Evolutionary conservation across 2,888 invertebrate genomes (phyloP), one percentile per base, ranked within the genome.

Genomic region (Agonum fuliginosum): DNA sequence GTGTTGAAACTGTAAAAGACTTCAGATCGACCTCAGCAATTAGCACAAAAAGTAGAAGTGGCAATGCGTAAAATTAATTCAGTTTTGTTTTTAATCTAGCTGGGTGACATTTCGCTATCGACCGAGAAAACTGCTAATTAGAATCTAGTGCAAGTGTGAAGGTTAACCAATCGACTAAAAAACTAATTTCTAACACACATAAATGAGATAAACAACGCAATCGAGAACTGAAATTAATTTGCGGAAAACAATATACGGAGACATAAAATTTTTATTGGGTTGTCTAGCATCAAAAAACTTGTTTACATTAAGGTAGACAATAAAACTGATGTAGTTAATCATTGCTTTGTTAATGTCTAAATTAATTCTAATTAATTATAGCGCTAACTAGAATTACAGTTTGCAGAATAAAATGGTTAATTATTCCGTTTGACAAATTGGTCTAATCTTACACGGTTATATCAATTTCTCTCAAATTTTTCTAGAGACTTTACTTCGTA

Each of bases 141-240:
- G 48, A 20, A 54, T 54, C 54, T 54, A 22, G 54, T 54, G 54
- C 54, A 54, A 54, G 54, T 54, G 54, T 54, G 54, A 54, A 54
- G 54, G 54, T 54, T 54, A 54, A 37, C 37, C 12, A 37, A n/a
- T 37, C 37, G 37, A 37, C 37, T 37, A 37, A 37, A 37, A 37
- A 37, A 37, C 3, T n/a, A 37, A 37, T 12, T 37, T 37, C n/a
- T 37, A 37, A 37, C 37, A 37, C 37, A 8, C 37, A 37, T 37
- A 37, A 37, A 37, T n/a, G 37, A 37, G 37, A 37, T 3, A 37
- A 6, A 37, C 8, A 37, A 37, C 37, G 37, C n/a, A 37, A 6
- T 27, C 27, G 10, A 37, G 4, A 37, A 10, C 37, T 37, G 12
- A 37, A 37, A 37, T 37, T 37, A 8, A 37, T 37, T 3, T 37